Evolutionary conservation across 2,797 vertebrate species (phyloP).

Genomic region (Clamator glandarius): DNA sequence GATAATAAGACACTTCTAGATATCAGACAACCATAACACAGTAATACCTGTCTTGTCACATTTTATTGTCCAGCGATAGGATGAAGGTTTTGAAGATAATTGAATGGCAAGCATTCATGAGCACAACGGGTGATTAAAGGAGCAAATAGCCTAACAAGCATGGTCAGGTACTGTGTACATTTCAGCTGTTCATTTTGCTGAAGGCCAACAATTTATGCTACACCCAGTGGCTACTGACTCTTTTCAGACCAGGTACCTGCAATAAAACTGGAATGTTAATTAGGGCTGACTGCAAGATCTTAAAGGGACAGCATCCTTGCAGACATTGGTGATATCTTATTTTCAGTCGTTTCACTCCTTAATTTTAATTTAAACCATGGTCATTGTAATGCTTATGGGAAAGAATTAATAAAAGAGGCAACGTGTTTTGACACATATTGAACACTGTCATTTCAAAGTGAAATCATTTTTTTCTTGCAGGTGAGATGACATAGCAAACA

Average conservation of each 20-base stretch:
- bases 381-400: background rate
- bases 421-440: slow-evolving; percentile 10
- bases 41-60: slow-evolving; percentile 47
- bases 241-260: slow-evolving; percentile 69
- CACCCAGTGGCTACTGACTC: slow-evolving; percentile 60
- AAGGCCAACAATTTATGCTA: slow-evolving; percentile 79
- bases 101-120: slow-evolving; percentile 49
- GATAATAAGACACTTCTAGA: slow-evolving; percentile 38
- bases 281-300: slow-evolving; percentile 50
- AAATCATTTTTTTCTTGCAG: background rate
- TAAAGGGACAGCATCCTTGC: slow-evolving; percentile 63
- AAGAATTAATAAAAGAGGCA: slow-evolving; percentile 15
- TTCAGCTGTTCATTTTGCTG: slow-evolving; percentile 78
- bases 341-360: background rate
- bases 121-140: slow-evolving; percentile 43
- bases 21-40: slow-evolving; percentile 58
- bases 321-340: background rate
- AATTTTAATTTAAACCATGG: slow-evolving; percentile 13
- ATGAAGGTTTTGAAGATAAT: slow-evolving; percentile 63
- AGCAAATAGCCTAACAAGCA: slow-evolving; percentile 75
- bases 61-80: slow-evolving; percentile 58
- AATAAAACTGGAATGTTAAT: slow-evolving; percentile 80
- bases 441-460: background rate
- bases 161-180: slow-evolving; percentile 69
- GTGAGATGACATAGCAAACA: background rate